These are phyloP conservation scores for Antheraea mylitta DNA, from an alignment of 1,140 invertebrate genomes.

Conservation along the genomic window DNA sequence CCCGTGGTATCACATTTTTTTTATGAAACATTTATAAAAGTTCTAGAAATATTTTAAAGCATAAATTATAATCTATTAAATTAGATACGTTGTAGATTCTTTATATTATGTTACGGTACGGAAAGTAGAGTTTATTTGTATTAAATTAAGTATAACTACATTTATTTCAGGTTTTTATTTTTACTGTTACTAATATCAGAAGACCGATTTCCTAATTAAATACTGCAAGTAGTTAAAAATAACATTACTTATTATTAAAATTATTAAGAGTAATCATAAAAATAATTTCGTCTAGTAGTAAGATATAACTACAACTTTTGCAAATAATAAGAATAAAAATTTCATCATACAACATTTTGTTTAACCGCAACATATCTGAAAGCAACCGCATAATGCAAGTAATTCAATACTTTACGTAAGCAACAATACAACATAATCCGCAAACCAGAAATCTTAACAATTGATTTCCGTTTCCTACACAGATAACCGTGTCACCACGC, in stretches of 20 bases:
- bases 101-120: no score
- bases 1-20: no score
- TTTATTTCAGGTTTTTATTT: neutral
- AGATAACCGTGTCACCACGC: slow-evolving; percentile 47
- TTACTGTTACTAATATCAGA: neutral
- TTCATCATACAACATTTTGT: neutral
- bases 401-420: slow-evolving; percentile 50
- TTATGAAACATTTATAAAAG: no score
- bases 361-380: neutral
- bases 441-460: slow-evolving; percentile 56
- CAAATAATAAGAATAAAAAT: neutral
- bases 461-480: slow-evolving; percentile 67
- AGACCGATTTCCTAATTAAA: neutral
- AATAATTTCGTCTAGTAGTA: no score
- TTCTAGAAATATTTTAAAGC: no score
- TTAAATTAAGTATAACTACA: neutral
- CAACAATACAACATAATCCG: slow-evolving; percentile 32
- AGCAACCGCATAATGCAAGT: slow-evolving; percentile 33
- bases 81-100: no score
- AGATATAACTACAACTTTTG: no score
- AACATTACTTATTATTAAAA: no score
- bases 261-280: no score
- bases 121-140: no score
- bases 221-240: neutral
- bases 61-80: no score